Conservation (phyloP, 2,888 invertebrate genomes). For the Alentia gelatinosa region DNA sequence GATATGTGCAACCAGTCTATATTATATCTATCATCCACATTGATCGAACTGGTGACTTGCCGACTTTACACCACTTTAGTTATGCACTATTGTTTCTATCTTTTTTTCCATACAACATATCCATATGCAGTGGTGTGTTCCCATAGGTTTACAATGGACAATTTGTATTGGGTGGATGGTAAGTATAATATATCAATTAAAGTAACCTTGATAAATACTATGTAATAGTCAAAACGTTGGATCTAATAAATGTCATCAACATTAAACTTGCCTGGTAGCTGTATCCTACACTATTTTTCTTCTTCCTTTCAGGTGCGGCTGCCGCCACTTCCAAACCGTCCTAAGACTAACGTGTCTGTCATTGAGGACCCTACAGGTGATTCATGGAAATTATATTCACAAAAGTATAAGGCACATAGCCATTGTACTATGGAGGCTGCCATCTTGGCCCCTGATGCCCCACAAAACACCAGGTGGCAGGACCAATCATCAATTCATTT, state of each 20-base stretch:
- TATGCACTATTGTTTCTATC: neutral
- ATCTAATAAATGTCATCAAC: neutral
- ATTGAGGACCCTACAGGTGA: neutral
- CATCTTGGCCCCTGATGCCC: too few species aligned
- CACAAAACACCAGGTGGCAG: too few species aligned
- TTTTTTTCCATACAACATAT: neutral
- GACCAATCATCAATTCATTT: too few species aligned
- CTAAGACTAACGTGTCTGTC: neutral
- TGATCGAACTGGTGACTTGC: too few species aligned
- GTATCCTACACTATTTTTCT: neutral
- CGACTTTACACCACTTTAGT: too few species aligned
- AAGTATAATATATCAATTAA: neutral
- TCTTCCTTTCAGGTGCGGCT: neutral
- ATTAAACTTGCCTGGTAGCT: neutral
- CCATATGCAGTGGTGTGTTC: neutral
- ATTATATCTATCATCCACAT: too few species aligned
- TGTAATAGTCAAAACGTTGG: neutral
- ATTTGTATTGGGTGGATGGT: neutral
- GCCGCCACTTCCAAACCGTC: neutral
- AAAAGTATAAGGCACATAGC: too few species aligned
- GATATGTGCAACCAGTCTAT: too few species aligned
- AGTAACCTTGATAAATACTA: neutral
- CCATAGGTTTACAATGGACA: neutral
- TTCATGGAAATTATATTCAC: too few species aligned
- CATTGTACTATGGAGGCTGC: too few species aligned